phyloP scores from a whole-genome alignment of 2,113 vertebrate genomes.

The Rhagologus leucostigma region DNA sequence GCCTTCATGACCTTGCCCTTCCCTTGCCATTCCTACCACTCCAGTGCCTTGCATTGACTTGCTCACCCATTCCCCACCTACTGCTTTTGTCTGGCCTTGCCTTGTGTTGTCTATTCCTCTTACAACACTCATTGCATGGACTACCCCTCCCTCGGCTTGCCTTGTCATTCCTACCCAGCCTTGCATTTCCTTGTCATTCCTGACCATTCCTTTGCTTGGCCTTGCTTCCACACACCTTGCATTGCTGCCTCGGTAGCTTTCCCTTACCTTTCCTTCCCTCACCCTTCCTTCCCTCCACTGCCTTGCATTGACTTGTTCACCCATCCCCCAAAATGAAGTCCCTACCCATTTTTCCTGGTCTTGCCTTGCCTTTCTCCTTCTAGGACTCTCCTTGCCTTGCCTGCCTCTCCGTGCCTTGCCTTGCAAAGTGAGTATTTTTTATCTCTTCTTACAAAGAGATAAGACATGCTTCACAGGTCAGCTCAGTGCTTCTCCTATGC shows the following conservation, averaged over 20 bases:
- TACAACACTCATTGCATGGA: not conserved
- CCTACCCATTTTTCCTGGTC: not conserved
- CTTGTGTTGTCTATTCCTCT: not conserved
- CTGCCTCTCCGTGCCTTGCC: not conserved
- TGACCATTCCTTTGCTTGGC: not conserved
- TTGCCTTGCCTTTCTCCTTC: not conserved
- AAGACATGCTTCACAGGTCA: rapidly evolving
- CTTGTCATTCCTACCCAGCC: not conserved
- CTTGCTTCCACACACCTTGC: not conserved
- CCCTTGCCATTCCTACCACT: not conserved
- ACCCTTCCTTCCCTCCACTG: not conserved
- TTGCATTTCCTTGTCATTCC: not conserved
- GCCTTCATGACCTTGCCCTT: not conserved
- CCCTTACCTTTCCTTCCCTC: not conserved
- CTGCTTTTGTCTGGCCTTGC: not conserved
- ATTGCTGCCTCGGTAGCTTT: too few relatives aligned
- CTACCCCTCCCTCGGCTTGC: not conserved
- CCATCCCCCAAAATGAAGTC: not conserved
- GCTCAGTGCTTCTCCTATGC: not conserved
- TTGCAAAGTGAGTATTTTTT: not conserved
- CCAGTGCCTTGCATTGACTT: not conserved
- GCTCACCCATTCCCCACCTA: too few relatives aligned
- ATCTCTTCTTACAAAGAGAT: not conserved
- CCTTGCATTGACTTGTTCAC: not conserved
- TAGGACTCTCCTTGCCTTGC: not conserved